These are phyloP conservation scores for Clarias macrocephalus DNA, from an alignment of 2,113 vertebrate species.

Conservation along the genomic window DNA sequence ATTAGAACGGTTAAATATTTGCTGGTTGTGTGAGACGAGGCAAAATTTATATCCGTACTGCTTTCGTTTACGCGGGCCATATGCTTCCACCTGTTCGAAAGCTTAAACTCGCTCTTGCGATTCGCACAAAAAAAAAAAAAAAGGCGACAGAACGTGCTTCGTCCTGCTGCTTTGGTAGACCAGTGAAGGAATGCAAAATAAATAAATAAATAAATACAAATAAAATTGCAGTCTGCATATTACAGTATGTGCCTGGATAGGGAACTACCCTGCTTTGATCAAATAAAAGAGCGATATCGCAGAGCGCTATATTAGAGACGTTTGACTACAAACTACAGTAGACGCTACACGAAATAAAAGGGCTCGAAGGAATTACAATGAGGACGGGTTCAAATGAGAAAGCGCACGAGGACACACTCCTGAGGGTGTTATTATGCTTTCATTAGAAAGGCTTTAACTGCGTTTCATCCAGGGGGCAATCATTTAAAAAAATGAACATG, in stretches of 20 bases:
- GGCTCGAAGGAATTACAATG: neutral
- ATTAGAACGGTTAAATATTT: slow-evolving; percentile 93
- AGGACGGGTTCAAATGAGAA: slow-evolving; percentile 15
- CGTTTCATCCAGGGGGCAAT: neutral
- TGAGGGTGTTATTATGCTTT: neutral
- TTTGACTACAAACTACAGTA: neutral
- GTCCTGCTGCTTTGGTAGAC: neutral
- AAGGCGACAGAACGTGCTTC: neutral
- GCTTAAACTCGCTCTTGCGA: neutral
- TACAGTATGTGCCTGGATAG: neutral
- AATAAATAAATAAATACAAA: too few relatives aligned
- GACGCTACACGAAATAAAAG: slow-evolving; percentile 4
- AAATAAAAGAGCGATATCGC: neutral
- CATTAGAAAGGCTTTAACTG: neutral
- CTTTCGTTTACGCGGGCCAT: neutral
- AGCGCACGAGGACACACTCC: slow-evolving; percentile 9
- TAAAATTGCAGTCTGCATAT: neutral
- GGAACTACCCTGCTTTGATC: neutral
- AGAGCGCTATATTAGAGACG: slow-evolving; percentile 11
- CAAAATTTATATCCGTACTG: slow-evolving; percentile 77
- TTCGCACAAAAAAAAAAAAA: neutral
- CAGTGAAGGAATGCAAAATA: neutral
- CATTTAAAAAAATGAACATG: neutral
- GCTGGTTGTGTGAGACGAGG: slow-evolving; percentile 86
- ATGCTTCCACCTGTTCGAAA: slow-evolving; percentile 13